Conservation (phyloP, 2,888 invertebrate species). For the Thereva nobilitata region DNA sequence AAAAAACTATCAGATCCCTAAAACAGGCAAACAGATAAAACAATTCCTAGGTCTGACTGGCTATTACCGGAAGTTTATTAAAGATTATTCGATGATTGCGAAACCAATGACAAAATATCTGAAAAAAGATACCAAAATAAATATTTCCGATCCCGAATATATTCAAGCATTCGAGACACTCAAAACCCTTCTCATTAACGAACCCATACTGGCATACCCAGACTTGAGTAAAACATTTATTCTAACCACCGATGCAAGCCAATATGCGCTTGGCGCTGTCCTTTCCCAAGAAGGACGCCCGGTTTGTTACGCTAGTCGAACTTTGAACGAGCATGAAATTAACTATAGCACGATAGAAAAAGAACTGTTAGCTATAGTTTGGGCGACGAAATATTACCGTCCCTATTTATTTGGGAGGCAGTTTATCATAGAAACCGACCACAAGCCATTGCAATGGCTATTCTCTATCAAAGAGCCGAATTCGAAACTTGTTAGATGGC, state of each 20-base stretch:
- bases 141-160: no score
- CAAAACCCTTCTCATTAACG: no score
- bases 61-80: no score
- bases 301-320: slow-evolving; percentile 46
- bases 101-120: no score
- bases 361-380: slow-evolving; percentile 46
- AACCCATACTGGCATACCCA: slow-evolving; percentile 35
- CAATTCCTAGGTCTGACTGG: no score
- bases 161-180: no score
- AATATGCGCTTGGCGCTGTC: slow-evolving; percentile 46
- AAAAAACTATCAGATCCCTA: no score
- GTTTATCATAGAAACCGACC: slow-evolving; percentile 48
- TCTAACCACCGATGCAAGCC: slow-evolving; percentile 47
- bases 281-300: slow-evolving; percentile 46
- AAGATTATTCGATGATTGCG: no score
- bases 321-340: slow-evolving; percentile 44
- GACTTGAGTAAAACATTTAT: slow-evolving; percentile 44
- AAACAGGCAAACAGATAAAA: no score
- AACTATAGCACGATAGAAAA: slow-evolving; percentile 47
- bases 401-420: slow-evolving; percentile 48
- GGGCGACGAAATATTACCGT: slow-evolving; percentile 45
- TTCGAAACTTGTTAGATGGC: no score
- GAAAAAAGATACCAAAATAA: no score
- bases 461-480: no score
- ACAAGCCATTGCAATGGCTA: slow-evolving; percentile 47